Evolutionary conservation across 1,140 invertebrate genomes (phyloP).

Genomic region (Anoplolepis gracilipes): DNA sequence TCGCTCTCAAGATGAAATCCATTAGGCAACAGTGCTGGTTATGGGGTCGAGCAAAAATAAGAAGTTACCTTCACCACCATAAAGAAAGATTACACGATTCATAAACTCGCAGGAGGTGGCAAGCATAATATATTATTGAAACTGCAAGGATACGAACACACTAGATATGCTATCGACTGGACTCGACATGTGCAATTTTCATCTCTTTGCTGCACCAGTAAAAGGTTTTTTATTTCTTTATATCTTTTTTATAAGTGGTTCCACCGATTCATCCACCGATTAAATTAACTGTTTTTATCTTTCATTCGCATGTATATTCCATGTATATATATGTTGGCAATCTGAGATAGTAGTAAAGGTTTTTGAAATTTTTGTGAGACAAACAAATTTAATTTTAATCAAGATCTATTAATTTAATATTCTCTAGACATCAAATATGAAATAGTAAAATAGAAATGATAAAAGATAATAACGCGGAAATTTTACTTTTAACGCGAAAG

Average conservation of each 20-base stretch:
- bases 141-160: neutral
- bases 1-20: conserved; percentile 42
- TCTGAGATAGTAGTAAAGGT: neutral
- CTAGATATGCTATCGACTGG: conserved; percentile 11
- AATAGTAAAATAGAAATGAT: no score
- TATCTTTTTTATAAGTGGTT: neutral
- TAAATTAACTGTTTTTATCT: conserved; percentile 1
- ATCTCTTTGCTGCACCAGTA: conserved; percentile 2
- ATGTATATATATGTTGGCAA: neutral
- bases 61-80: conserved; percentile 29
- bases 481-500: neutral
- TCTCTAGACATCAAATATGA: neutral
- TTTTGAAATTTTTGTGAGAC: neutral
- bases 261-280: neutral
- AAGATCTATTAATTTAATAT: neutral
- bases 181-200: conserved; percentile 19
- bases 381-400: neutral
- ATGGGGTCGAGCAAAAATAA: conserved; percentile 24
- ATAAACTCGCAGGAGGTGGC: conserved; percentile 14
- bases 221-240: conserved; percentile 4
- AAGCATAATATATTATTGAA: conserved; percentile 10
- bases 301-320: neutral
- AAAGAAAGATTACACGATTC: conserved; percentile 44
- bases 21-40: conserved; percentile 32
- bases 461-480: no score